Base-by-base conservation (phyloP, 2,888 invertebrate species). In the Caenorhabditis japonica region DNA sequence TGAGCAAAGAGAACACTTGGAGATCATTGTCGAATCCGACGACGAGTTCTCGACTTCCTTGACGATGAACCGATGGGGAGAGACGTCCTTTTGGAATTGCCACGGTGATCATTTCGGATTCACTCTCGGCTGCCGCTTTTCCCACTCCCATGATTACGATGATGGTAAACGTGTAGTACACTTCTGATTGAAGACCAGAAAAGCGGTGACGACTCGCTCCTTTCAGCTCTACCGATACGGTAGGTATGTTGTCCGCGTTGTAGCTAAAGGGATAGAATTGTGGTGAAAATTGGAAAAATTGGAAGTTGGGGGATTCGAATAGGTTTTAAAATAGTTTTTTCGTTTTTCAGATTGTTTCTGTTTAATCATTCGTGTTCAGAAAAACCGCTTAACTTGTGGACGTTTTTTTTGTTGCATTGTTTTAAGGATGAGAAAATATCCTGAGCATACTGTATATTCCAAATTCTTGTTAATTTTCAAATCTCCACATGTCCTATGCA, bases 141-240 rank as follows among this genome's bases (percentile, higher is more conserved):
- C 83, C 83, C 3, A 68, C 30, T 33, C 85, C 85, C 84, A 84
- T 85, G 33, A 85, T 81, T 5, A 86, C 86, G 4, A 78, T 84
- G 60, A 85, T 84, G 2, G 86, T 86, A 68, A 86, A 86, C 8
- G 86, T 86, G 70, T 86, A 86, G 69, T 84, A 86, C 8, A 83
- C 82, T 59, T 86, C 84, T 8, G 81, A 59, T 27, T 84, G 74
- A 8, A 86, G 73, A 10, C 61, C 77, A n/a, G 76, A 76, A 66
- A 86, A 86, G 34, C 83, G 75, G 62, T 85, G 77, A 15, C 76
- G 62, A 55, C 75, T 79, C 12, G 73, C 77, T 12, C 84, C 82
- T 61, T 81, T 82, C 46, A 85, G 51, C 39, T 84, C 80, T 8
- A 85, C 83, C 1, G 80, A 77, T 2, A 79, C 79, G 4, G 79